Evolutionary conservation across 1,140 invertebrate genomes (phyloP), one percentile per base, ranked within the genome.

Genomic region (Agrypnia vestita): DNA sequence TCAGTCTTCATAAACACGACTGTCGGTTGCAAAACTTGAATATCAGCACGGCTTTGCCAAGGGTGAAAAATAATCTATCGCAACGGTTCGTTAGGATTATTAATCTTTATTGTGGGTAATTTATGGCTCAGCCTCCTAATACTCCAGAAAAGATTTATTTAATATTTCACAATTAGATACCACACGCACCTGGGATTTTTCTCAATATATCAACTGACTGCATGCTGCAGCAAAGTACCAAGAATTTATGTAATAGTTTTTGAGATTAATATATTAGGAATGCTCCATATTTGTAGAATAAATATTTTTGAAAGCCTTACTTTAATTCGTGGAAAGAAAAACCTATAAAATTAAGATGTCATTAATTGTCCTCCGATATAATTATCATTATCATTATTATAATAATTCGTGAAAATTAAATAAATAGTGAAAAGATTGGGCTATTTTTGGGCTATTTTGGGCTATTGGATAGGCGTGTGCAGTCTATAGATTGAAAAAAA

Each of bases 11-110:
- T 64, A 64, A 64, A 64, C 25, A 64, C 35, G 21, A 21, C 35
- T 64, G 61, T 62, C 59, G 8, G 59, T 64, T 64, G 61, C 61
- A 64, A 64, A 64, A 64, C 35, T 13, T 12, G 25, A 43, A 64
- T 43, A 64, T 25, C 13, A 64, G 35, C 1, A 19, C 4, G n/a
- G n/a, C 19, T 64, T 17, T 59, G 61, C 61, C 61, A 64, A 51
- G 61, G 35, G 35, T 6, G 61, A 43, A 64, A 64, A 44, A 43
- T 64, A 25, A 64, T 64, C 10, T n/a, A 15, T 25, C 19, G 61
- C 13, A 25, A 35, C 35, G 25, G 19, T 64, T 12, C 11, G 35
- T 64, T 64, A 43, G 15, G 9, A 59, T 21, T 59, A 21, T 59
- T 21, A 15, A 19, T 19, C 55, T 21, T 53, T 19, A 17, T 6